Base-by-base conservation (phyloP, 2,113 vertebrate species). In the Dasypus novemcinctus region DNA sequence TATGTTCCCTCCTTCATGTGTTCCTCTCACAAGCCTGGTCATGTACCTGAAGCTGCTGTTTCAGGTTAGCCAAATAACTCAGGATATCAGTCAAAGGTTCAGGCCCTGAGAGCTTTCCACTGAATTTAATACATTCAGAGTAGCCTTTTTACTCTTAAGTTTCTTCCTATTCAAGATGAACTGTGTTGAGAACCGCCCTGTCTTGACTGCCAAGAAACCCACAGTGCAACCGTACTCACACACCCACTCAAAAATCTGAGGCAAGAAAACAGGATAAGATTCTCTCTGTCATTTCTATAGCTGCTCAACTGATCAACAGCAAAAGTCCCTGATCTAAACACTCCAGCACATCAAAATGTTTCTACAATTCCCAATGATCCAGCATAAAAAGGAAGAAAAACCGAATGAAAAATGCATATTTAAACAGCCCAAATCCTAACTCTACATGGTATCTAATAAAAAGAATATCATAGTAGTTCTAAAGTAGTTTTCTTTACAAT, bases 191-290 rank as follows among this genome's bases (percentile, higher is more conserved):
- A 91, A 89, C 14, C 64, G 80, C 79, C 86, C 86, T 87, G 79
- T 86, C 68, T 74, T 74, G 27, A 57, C 66, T 90, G 97, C 97
- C 96, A 97, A 97, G 90, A 97, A 97, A 91, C n/a, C 52, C 31
- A 54, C 91, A 79, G 87, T 46, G 72, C 94, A 97, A 94, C 96
- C 96, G 96, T 83, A 95, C 74, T 93, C 97, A 86, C 83, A 97
- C 84, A 83, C 97, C 96, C 96, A 97, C 97, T 96, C 64, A 46
- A 64, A 96, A 93, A 36, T 57, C 69, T 82, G 66, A 90, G 90
- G 92, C 89, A 97, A 92, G 71, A 84, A 92, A 91, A 93, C 64
- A 96, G 71, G 85, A 2, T 46, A 52, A 92, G 71, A 92, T 63
- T 92, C 69, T 66, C 87, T 86, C 75, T 91, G 92, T 72, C 66